These are phyloP conservation scores for Spicauda simplicius DNA, from an alignment of 2,888 invertebrate species.

Conservation along the genomic window DNA sequence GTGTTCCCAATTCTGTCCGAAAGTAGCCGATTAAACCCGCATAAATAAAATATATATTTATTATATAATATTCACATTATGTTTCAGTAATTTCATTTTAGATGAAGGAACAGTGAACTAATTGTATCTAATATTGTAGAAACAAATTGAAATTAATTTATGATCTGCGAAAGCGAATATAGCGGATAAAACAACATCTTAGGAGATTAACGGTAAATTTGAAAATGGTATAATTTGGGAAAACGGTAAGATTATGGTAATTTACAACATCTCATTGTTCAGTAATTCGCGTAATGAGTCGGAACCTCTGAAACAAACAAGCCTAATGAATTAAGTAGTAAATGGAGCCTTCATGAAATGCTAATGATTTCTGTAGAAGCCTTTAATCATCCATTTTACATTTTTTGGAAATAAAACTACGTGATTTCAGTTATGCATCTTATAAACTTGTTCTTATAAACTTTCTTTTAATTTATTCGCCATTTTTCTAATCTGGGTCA, in stretches of 20 bases:
- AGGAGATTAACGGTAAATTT: slow-evolving; percentile 1
- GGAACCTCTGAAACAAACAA: neutral
- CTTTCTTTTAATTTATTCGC: too few species aligned
- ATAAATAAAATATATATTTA: too few species aligned
- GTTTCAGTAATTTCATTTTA: too few species aligned
- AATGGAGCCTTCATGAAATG: neutral
- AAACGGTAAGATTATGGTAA: slow-evolving; percentile 3
- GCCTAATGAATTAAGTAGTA: neutral
- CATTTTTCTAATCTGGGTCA: too few species aligned
- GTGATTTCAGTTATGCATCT: too few species aligned
- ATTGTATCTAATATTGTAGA: too few species aligned
- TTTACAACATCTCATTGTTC: slow-evolving; percentile 2
- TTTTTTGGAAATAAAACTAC: too few species aligned
- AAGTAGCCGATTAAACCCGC: too few species aligned
- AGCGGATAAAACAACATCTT: neutral
- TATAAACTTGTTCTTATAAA: too few species aligned
- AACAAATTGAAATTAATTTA: neutral
- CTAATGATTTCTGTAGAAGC: neutral
- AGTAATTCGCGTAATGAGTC: neutral
- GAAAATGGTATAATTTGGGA: neutral
- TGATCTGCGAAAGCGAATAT: neutral
- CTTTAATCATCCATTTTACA: neutral
- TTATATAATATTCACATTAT: too few species aligned
- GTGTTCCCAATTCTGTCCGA: too few species aligned
- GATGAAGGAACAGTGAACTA: too few species aligned